A percentile compares a stretch with the other conserved stretches of the same genome.
Conservation (phyloP, 2,888 invertebrate genomes). For the Euclidia mi region DNA sequence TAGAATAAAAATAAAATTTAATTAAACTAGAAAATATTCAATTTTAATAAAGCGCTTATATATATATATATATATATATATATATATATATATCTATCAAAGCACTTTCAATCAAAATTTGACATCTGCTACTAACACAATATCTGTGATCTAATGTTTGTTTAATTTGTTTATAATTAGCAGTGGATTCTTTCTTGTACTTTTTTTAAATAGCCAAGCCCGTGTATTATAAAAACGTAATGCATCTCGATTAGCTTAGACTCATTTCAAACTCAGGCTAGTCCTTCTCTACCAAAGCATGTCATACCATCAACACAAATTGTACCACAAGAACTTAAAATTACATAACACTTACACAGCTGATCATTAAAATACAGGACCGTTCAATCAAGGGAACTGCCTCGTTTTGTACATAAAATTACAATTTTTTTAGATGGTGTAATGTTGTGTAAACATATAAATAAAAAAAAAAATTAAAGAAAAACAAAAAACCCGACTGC, state of each 20-base stretch:
- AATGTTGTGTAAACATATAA: conserved; percentile 68
- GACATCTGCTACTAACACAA: background rate
- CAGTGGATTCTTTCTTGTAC: too few relatives aligned
- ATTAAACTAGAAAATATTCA: too few relatives aligned
- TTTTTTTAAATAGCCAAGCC: too few relatives aligned
- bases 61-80: too few relatives aligned
- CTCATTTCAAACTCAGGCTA: too few relatives aligned
- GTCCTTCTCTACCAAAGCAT: background rate
- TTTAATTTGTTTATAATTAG: too few relatives aligned
- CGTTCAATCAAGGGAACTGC: conserved; percentile 63
- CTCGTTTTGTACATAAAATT: conserved; percentile 60
- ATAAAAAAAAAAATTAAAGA: conserved; percentile 57
- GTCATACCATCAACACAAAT: conserved; percentile 30
- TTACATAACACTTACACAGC: conserved; percentile 26
- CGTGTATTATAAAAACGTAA: too few relatives aligned
- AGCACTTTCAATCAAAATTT: background rate
- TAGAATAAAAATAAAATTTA: too few relatives aligned
- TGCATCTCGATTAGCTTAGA: too few relatives aligned
- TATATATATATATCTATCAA: too few relatives aligned
- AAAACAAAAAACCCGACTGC: too few relatives aligned
- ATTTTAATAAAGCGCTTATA: too few relatives aligned
- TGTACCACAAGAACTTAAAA: conserved; percentile 25
- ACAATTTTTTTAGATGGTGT: conserved; percentile 61
- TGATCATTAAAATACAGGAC: conserved; percentile 60
- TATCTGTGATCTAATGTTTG: background rate